Evolutionary conservation across 2,888 invertebrate genomes (phyloP), one percentile per base, ranked within the genome.

Genomic region (Torymus texanus): DNA sequence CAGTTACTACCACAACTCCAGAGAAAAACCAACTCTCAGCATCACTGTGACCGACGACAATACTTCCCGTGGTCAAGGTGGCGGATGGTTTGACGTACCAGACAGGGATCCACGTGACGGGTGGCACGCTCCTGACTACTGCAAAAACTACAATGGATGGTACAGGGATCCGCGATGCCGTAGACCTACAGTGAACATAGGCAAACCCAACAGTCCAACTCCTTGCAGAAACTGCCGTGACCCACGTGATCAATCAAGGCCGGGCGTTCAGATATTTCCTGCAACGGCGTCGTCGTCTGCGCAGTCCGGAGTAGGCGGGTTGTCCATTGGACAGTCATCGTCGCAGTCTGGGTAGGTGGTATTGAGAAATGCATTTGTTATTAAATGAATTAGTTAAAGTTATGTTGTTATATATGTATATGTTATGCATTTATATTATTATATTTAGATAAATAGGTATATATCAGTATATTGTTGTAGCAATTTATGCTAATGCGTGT

Each of bases 241-340:
- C 14, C 56, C 63, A 0, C 55, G 71, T 1, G 50, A 71, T 11
- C 61, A 63, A n/a, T 58, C 14, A 24, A 66, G 4, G 10, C n/a
- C 18, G 5, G 58, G 18, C 1, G 1, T 70, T 8, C 29, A 58
- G 1, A 41, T 75, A 3, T 29, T 58, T 0, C 8, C 13, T 24
- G 78, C 56, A n/a, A 3, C 51, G 2, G 58, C 70, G 18, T 29
- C 81, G 77, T 24, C 76, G 82, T 21, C 83, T 81, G 71, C 85
- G 0, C 83, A 83, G 8, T 86, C 87, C 0, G 82, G 82, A 3
- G 77, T 81, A 12, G 84, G 84, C 50, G 85, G 87, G 3, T 82
- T 84, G 16, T 83, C 87, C 2, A 81, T 85, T 55, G 81, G 86
- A 3, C 86, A 87, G 29, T 87, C 87, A 0, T 82, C 83, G 2